Evolutionary conservation across 2,888 invertebrate species (phyloP).

Genomic region (Sesia apiformis): DNA sequence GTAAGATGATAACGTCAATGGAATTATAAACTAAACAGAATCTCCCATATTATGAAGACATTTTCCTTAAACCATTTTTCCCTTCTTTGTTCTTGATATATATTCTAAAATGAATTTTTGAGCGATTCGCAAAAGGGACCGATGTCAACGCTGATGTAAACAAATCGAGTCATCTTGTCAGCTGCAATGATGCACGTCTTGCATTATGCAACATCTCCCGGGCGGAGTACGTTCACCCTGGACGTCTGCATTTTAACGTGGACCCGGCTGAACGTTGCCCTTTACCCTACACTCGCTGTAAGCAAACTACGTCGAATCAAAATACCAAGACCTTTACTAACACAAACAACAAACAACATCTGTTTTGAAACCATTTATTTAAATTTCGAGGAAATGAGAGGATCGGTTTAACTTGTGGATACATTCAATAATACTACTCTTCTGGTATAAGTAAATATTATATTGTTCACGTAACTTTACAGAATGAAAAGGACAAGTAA

Average conservation of each 20-base stretch:
- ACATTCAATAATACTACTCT: too few relatives aligned
- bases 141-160: conserved; percentile 14
- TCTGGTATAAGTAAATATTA: too few relatives aligned
- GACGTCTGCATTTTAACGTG: conserved; percentile 41
- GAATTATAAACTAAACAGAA: too few relatives aligned
- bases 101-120: not conserved
- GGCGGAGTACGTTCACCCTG: conserved; percentile 49
- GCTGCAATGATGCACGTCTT: conserved; percentile 43
- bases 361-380: too few relatives aligned
- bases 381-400: too few relatives aligned
- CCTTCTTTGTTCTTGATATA: conserved; percentile 1
- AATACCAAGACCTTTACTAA: not conserved
- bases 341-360: too few relatives aligned
- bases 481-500: too few relatives aligned
- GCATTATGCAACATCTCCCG: conserved; percentile 43
- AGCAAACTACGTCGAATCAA: conserved; percentile 9
- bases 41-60: not conserved
- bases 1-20: too few relatives aligned
- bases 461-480: too few relatives aligned
- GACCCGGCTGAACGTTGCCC: conserved; percentile 10
- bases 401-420: too few relatives aligned
- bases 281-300: conserved; percentile 25
- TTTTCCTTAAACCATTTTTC: conserved; percentile 1
- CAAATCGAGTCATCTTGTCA: conserved; percentile 20
- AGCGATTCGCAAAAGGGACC: conserved; percentile 19